Conservation (phyloP, 2,113 vertebrate species). For the cattle (Bos taurus) region ARS-UCD2.0 NC_037344.1:59720501-59721000, state of each 20-base stretch:
- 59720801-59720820: not conserved
- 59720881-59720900: not conserved
- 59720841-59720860: not conserved
- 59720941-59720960: not conserved
- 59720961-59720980: not conserved
- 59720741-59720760: not conserved
- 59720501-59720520: not conserved
- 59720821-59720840: not conserved
- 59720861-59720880: not conserved
- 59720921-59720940: not conserved
- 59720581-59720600: not conserved
- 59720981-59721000: not conserved
- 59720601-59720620: no score
- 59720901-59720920: not conserved
- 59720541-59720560: not conserved
- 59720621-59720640: rapidly evolving
- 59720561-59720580: not conserved
- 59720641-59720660: not conserved
- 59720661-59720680: not conserved
- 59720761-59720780: rapidly evolving
- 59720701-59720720: not conserved
- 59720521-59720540: not conserved
- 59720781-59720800: no score
- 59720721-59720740: not conserved
- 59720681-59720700: not conserved